phyloP scores from a whole-genome alignment of 1,140 invertebrate species.

The Conus betulinus region DNA sequence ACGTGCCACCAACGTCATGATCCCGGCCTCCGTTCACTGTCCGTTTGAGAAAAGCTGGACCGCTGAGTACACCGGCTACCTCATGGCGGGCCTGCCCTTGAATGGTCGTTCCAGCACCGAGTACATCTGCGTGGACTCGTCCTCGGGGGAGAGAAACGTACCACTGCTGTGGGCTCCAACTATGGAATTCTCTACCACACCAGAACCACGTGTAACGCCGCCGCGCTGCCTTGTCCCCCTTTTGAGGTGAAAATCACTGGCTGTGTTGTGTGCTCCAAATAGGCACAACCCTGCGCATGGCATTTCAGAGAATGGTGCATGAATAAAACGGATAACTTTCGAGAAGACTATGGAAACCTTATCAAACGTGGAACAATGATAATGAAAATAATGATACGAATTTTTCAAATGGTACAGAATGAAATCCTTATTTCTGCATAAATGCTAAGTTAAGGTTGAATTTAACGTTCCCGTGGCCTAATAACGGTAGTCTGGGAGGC shows the following conservation, averaged over 20 bases:
- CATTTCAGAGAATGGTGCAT: too few species aligned
- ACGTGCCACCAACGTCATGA: slow-evolving; percentile 17
- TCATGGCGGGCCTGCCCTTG: background rate
- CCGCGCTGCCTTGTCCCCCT: background rate
- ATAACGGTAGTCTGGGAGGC: too few species aligned
- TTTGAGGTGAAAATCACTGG: background rate
- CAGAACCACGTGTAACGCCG: background rate
- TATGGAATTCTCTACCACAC: background rate
- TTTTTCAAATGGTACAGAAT: too few species aligned
- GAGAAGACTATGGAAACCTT: too few species aligned
- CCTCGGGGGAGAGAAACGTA: background rate
- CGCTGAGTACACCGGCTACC: background rate
- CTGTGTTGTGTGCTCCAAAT: background rate
- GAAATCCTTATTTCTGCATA: too few species aligned
- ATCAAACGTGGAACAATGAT: too few species aligned
- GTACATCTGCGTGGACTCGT: background rate
- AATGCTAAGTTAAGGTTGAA: too few species aligned
- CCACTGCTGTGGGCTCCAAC: background rate
- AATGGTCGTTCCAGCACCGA: background rate
- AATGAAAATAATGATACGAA: too few species aligned
- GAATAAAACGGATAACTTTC: too few species aligned
- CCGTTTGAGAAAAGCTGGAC: background rate
- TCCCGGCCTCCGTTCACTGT: background rate
- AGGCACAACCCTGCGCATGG: background rate
- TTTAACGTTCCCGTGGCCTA: too few species aligned